Percentiles rank a stretch among this genome's conserved stretches.
phyloP scores from a whole-genome alignment of 2,797 vertebrate genomes.

The Orestias chungarensis region DNA sequence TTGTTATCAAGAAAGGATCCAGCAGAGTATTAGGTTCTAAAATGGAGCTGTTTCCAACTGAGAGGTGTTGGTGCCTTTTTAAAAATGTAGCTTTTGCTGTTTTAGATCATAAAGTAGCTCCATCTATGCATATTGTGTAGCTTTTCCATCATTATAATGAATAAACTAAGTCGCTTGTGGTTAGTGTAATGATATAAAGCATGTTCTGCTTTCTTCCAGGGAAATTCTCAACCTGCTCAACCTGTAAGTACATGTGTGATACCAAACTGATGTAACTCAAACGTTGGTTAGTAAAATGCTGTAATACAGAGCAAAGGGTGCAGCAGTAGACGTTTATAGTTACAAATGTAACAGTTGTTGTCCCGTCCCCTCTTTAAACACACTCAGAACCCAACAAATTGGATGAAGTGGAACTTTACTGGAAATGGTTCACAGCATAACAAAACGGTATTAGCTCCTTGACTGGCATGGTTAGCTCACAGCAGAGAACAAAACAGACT shows the following conservation, averaged over 20 bases:
- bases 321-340: no score
- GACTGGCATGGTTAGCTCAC: no score
- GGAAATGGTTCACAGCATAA: no score
- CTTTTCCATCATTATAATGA: background rate
- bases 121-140: background rate
- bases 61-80: background rate
- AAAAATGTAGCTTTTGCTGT: background rate
- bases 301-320: no score
- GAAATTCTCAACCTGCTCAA: constrained; percentile 10
- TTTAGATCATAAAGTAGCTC: background rate
- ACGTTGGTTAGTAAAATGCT: no score
- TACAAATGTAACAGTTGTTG: no score
- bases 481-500: no score
- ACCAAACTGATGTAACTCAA: background rate
- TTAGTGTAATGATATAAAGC: background rate
- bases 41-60: background rate
- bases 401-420: no score
- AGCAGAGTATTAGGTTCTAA: background rate
- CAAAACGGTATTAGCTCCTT: no score
- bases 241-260: constrained; percentile 25
- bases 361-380: no score
- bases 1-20: background rate
- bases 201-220: constrained; percentile 3
- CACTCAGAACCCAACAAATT: no score
- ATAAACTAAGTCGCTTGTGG: background rate